Conservation (phyloP, 2,797 vertebrate genomes). For the Arctocebus calabarensis region DNA sequence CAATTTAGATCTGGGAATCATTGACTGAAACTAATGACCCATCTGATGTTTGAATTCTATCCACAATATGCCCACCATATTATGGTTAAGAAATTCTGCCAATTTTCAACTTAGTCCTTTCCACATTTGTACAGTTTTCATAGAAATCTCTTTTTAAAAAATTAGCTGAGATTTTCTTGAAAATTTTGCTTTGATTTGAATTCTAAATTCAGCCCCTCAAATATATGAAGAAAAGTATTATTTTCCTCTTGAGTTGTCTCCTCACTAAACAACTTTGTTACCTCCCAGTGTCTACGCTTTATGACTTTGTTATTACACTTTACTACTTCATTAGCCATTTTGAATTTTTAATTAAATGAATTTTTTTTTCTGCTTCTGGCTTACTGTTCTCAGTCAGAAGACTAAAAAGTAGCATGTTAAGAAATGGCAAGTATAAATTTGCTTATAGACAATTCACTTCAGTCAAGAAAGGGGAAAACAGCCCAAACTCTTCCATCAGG, state of each 20-base stretch:
- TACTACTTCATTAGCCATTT: not conserved
- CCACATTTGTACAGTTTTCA: not conserved
- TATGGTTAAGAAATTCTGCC: not conserved
- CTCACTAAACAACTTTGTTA: not conserved
- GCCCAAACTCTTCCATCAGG: not conserved
- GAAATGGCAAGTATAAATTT: not conserved
- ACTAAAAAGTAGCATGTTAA: not conserved
- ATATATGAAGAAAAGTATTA: not conserved
- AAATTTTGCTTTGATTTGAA: not conserved
- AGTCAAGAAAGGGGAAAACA: not conserved
- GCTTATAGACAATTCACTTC: not conserved
- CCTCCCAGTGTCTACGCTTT: not conserved
- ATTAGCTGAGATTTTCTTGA: slow-evolving; percentile 6
- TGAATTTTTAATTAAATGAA: slow-evolving; percentile 36
- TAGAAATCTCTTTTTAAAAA: not conserved
- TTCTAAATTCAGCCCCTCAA: not conserved
- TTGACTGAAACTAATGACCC: not conserved
- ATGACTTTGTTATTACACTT: not conserved
- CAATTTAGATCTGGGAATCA: not conserved
- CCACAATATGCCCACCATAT: not conserved
- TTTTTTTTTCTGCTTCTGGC: not conserved
- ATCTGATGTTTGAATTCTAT: not conserved
- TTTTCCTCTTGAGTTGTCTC: not conserved
- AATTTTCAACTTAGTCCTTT: not conserved
- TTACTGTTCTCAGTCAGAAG: not conserved